Evolutionary conservation across 2,888 invertebrate species (phyloP), one percentile per base, ranked within the genome.

Genomic region (Philhelius pedissequus): DNA sequence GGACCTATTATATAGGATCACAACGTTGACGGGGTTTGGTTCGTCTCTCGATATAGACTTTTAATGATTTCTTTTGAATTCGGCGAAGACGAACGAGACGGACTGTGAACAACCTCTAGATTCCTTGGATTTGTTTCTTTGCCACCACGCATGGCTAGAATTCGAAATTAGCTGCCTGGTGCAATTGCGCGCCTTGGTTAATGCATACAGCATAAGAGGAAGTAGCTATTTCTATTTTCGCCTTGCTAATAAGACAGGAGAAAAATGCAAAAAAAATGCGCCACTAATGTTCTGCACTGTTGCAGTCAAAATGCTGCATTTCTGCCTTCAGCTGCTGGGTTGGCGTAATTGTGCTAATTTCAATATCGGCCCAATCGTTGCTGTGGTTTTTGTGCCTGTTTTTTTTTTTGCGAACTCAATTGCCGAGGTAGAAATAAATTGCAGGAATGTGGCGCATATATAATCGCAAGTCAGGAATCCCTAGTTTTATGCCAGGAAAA

Each of bases 281-380:
- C 73, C 40, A 62, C 64, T 38, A n/a, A n/a, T n/a, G 56, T 76
- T 76, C 76, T 76, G 75, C 54, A 64, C 56, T 68, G 58, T 40
- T 58, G 27, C 62, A 48, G 25, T 52, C 52, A 27, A 45, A 22
- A 58, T 48, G n/a, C 22, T 25, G 48, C 20, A 43, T 11, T 43
- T 30, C 6, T 9, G 27, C 45, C 43, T 27, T 35, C 35, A 18
- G 32, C 48, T 35, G 48, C 35, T 18, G 43, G 69, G 13, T 35
- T 73, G 62, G 54, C 50, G 38, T 62, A 68, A 64, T 78, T 84
- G 80, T 80, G 71, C 62, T 71, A 45, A 79, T 84, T 84, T 71
- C 60, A 62, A 75, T 66, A 75, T 70, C 66, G 64, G 60, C 60
- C 56, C 20, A 75, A 68, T 62, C 32, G 52, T 25, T 52, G 66